Percentiles rank a stretch among this genome's conserved stretches.
phyloP scores from a whole-genome alignment of 2,113 vertebrate species.

The Narcine bancroftii region DNA sequence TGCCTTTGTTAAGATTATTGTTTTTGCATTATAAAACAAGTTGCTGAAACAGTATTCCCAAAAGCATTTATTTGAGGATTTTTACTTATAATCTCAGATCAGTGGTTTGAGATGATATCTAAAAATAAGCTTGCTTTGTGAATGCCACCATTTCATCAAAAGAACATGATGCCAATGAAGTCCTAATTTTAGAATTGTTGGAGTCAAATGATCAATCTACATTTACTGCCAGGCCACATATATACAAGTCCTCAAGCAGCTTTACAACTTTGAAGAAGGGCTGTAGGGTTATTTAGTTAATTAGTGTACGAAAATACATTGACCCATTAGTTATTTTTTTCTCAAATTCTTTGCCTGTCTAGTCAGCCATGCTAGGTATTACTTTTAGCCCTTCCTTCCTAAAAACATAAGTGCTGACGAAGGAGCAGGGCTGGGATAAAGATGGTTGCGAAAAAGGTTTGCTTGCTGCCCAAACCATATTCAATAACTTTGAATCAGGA shows the following conservation, averaged over 20 bases:
- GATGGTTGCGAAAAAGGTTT: background rate
- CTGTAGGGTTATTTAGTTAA: conserved; percentile 4
- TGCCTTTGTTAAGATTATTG: background rate
- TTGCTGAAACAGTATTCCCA: background rate
- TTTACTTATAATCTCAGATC: conserved; percentile 19
- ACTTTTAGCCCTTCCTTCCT: background rate
- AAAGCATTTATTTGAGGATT: background rate
- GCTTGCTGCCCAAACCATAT: background rate
- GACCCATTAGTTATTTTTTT: background rate
- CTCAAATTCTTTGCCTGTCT: background rate
- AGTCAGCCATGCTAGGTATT: background rate
- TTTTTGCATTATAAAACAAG: background rate
- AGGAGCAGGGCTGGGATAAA: background rate
- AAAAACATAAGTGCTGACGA: background rate
- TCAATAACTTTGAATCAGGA: background rate
- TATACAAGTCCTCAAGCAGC: background rate
- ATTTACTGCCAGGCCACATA: background rate
- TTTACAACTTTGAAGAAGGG: background rate
- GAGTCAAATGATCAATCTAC: conserved; percentile 12
- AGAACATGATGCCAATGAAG: conserved; percentile 8
- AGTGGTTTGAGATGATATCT: background rate
- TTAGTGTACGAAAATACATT: background rate
- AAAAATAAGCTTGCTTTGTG: background rate
- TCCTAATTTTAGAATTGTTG: conserved; percentile 34
- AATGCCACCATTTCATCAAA: background rate